phyloP scores from a whole-genome alignment of 2,888 invertebrate species.

The Thereva unica region DNA sequence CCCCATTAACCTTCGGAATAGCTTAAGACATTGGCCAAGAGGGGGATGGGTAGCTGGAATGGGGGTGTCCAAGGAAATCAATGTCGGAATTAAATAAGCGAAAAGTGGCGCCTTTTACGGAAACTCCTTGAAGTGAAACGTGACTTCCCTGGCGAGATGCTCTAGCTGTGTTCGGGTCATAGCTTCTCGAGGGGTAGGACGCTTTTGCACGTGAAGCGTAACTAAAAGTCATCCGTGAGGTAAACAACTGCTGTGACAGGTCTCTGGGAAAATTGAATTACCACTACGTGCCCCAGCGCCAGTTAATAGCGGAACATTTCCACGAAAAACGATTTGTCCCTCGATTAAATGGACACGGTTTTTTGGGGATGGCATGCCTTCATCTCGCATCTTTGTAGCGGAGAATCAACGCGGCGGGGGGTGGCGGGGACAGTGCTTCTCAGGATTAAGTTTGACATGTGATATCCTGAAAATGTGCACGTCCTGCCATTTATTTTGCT shows the following conservation, averaged over 20 bases:
- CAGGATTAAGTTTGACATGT: slow-evolving; percentile 26
- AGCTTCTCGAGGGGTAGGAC: not conserved
- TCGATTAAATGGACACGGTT: slow-evolving; percentile 30
- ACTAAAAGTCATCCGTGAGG: slow-evolving; percentile 32
- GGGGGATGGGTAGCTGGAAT: not conserved
- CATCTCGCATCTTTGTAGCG: too few species aligned
- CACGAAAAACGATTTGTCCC: slow-evolving; percentile 29
- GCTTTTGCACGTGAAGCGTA: slow-evolving; percentile 18
- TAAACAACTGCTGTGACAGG: slow-evolving; percentile 31
- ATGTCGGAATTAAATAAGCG: not conserved
- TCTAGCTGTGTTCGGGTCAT: not conserved
- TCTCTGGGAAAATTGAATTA: slow-evolving; percentile 30
- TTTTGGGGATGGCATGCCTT: slow-evolving; percentile 15
- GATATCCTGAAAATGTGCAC: slow-evolving; percentile 23
- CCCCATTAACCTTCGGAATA: too few species aligned
- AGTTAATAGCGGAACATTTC: slow-evolving; percentile 29
- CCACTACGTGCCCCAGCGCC: slow-evolving; percentile 21
- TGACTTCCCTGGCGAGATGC: slow-evolving; percentile 23
- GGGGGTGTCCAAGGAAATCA: slow-evolving; percentile 4
- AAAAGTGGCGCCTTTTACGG: slow-evolving; percentile 11
- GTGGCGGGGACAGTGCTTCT: slow-evolving; percentile 13
- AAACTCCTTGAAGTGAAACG: slow-evolving; percentile 12
- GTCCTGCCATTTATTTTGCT: slow-evolving; percentile 16
- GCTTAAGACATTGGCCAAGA: slow-evolving; percentile 11
- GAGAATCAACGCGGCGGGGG: not conserved